A percentile compares a stretch with the other conserved stretches of the same genome.
These are phyloP conservation scores for Oryctes rhinoceros DNA, from an alignment of 1,140 invertebrate genomes.

Conservation along the genomic window DNA sequence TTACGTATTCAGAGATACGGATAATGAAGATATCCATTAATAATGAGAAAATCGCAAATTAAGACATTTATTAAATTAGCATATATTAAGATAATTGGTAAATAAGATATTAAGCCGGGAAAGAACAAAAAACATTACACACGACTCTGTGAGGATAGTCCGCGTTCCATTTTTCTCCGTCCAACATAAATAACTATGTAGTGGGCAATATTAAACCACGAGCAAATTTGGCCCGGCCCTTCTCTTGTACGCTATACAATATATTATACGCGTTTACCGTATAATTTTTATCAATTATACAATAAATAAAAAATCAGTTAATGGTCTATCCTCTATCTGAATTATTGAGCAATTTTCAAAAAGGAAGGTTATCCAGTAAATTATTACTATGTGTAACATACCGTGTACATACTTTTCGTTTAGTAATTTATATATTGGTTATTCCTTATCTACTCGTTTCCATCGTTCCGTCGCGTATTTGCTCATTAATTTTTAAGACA, in stretches of 20 bases:
- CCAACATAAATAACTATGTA: constrained; percentile 33
- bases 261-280: constrained; percentile 20
- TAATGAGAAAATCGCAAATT: constrained; percentile 38
- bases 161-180: constrained; percentile 30
- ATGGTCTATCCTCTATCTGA: constrained; percentile 32
- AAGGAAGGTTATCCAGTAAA: background rate
- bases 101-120: constrained; percentile 23
- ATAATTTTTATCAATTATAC: constrained; percentile 40
- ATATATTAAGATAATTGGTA: constrained; percentile 40
- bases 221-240: constrained; percentile 16
- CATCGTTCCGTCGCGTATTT: background rate
- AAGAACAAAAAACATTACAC: constrained; percentile 19
- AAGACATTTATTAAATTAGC: constrained; percentile 42
- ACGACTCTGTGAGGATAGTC: constrained; percentile 7
- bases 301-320: constrained; percentile 37
- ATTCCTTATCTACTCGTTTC: background rate
- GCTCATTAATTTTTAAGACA: background rate
- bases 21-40: constrained; percentile 41
- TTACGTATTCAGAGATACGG: constrained; percentile 39
- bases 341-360: constrained; percentile 27
- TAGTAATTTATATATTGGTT: constrained; percentile 9
- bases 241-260: constrained; percentile 34
- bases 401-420: constrained; percentile 1
- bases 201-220: constrained; percentile 19
- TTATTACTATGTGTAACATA: constrained; percentile 25